Evolutionary conservation across 2,888 invertebrate species (phyloP).

Genomic region (Agriopis leucophaearia): DNA sequence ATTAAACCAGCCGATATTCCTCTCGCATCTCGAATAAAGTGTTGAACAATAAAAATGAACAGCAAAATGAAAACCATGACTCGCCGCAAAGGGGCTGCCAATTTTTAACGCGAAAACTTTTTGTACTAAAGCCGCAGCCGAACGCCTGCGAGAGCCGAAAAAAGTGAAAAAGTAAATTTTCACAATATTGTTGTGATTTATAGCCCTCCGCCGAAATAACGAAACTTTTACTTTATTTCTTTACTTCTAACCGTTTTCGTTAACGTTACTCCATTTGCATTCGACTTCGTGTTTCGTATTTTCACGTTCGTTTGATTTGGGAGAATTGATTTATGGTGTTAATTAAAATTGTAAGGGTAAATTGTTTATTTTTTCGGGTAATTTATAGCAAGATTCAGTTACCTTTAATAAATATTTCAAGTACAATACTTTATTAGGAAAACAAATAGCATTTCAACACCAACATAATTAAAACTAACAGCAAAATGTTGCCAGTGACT

Average conservation of each 20-base stretch:
- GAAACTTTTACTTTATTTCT: slow-evolving; percentile 56
- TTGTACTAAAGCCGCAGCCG: slow-evolving; percentile 45
- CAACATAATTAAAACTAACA: too few species aligned
- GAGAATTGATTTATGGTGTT: slow-evolving; percentile 42
- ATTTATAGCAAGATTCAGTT: slow-evolving; percentile 25
- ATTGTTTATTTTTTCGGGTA: slow-evolving; percentile 15
- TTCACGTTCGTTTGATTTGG: slow-evolving; percentile 30
- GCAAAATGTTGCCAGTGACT: too few species aligned
- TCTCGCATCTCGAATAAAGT: slow-evolving; percentile 8
- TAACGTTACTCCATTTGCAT: slow-evolving; percentile 55
- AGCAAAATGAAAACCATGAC: slow-evolving; percentile 53
- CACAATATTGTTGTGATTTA: slow-evolving; percentile 73
- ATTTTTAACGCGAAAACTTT: slow-evolving; percentile 69
- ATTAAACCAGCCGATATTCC: not conserved
- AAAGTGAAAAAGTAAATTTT: slow-evolving; percentile 60
- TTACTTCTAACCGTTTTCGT: slow-evolving; percentile 52
- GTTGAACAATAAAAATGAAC: slow-evolving; percentile 46
- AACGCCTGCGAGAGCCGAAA: slow-evolving; percentile 36
- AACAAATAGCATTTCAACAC: too few species aligned
- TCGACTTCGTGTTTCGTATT: slow-evolving; percentile 39
- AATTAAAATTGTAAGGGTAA: slow-evolving; percentile 39
- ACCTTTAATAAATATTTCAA: not conserved
- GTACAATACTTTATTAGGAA: not conserved
- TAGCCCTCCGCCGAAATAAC: slow-evolving; percentile 53
- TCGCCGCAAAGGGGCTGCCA: slow-evolving; percentile 62